Base-by-base conservation (phyloP, 2,797 vertebrate species). In the Gymnothorax javanicus region DNA sequence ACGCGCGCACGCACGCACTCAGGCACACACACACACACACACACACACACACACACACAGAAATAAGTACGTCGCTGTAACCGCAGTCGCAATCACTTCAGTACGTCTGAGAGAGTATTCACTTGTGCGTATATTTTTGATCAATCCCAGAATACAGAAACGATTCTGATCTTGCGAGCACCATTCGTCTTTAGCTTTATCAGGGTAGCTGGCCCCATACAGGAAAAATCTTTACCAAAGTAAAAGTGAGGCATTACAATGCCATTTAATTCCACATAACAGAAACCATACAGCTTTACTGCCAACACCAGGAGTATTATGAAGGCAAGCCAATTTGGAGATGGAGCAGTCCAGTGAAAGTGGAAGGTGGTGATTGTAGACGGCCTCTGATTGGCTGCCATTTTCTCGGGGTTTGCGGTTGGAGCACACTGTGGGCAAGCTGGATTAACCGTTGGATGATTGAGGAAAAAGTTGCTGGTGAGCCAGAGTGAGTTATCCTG, bases 81-180 rank as follows among this genome's bases (percentile, higher is more conserved):
- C 33, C 33, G 33, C 33, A 43, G 27, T 56, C 54, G 86, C 84
- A 27, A 25, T 73, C 71, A 33, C 67, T 57, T 84, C 67, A 75
- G 54, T 25, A 75, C 67, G 73, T 17, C 33, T 69, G 8, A 17
- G 56, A 12, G 50, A 71, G 82, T 59, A 17, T 52, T n/a, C 83
- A 73, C 52, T 87, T 83, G 83, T 84, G 83, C 83, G 83, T 84
- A 84, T 84, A 84, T 60, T 67, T 84, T 84, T 84, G 13, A 52
- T 33, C 33, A 84, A 84, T 84, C 58, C 33, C 57, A 60, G 83
- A 64, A 82, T 58, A 54, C 56, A 8, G 25, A 7, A 60, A n/a
- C 33, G 59, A 67, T 84, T 69, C 60, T 84, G 43, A 84, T 9
- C 11, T 20, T 27, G 60, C 54, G 43, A 67, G 60, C 62, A 64